Evolutionary conservation across 2,113 vertebrate species (phyloP), one percentile per base, ranked within the genome.

Genomic region (Plestiodon gilberti): DNA sequence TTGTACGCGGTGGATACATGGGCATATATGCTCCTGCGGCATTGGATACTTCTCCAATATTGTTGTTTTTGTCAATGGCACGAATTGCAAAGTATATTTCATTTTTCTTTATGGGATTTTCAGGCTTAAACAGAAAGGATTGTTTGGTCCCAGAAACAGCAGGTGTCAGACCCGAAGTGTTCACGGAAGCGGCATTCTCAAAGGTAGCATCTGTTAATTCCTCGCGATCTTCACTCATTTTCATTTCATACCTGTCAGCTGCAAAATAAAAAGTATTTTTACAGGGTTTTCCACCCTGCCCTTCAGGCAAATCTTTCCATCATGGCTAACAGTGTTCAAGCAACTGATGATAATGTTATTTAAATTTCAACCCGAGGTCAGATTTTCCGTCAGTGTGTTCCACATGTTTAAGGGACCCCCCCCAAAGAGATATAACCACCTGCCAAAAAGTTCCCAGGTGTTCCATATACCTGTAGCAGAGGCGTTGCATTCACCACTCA

Each of bases 181-280:
- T 89, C 87, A 97, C 81, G 55, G 89, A 84, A 65, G 55, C 4
- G 78, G 90, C 80, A 6, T 4, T 76, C 40, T 85, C 86, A 89
- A 96, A 97, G 82, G 90, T 61, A n/a, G 7, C 1, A 11, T 89
- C 4, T 87, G 61, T 83, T 61, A 96, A 91, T 13, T 86, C 59
- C 83, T 64, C 81, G 35, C 89, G 84, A 82, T 22, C 59, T 40
- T 62, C 30, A 82, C 93, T 95, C 86, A 89, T 96, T 93, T 95
- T 95, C 91, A 96, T 92, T 84, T 95, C 78, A 77, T 97, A 97
- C 8, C 64, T 82, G 15, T 89, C 55, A n/a, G 95, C 96, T 97
- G 83, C 33, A 92, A 93, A 85, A 87, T 76, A 91, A 89, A 90
- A 25, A 85, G 9, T 8, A 74, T 48, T 48, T 48, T 48, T 48